Evolutionary conservation across 1,140 invertebrate genomes (phyloP), one percentile per base, ranked within the genome.

Genomic region (Drosophila yakuba): DNA sequence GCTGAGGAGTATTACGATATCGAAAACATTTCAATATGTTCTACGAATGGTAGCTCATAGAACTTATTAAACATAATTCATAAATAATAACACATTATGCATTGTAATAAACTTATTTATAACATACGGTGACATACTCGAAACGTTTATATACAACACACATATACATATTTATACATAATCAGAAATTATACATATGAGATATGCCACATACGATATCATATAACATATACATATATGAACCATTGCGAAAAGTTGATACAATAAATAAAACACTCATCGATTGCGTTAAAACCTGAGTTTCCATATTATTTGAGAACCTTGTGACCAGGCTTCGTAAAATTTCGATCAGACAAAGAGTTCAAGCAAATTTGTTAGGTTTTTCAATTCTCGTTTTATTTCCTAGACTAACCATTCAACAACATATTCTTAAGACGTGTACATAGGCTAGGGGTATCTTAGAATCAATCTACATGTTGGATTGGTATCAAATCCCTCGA

Each of bases 261-360:
- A 89, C 77, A 89, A 86, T 86, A 82, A 88, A 89, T 80, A 76
- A 88, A 86, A 73, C 67, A 85, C 58, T 81, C 58, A 88, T 79
- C 50, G 62, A 86, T 69, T 88, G 72, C 76, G 58, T 86, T 79
- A 50, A 63, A 8, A 10, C 7, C 0, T 6, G 14, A 2, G 28
- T 17, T 43, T 36, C 8, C 8, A 32, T 10, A 3, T 32, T 32
- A 32, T 7, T 32, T 32, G 8, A 7, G 1, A 0, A 32, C 28
- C 6, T 32, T 32, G 6, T 32, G 23, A 25, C 28, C 8, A 2
- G 28, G 28, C 2, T 32, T 32, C 28, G 20, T 20, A 7, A 8
- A 32, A 32, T 8, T 32, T 32, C 1, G 8, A 8, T 32, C 6
- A 2, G 28, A 28, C 0, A 28, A 32, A 32, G 8, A 32, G 28